Base-by-base conservation (phyloP, 2,888 invertebrate genomes). In the Acrobasis repandana region DNA sequence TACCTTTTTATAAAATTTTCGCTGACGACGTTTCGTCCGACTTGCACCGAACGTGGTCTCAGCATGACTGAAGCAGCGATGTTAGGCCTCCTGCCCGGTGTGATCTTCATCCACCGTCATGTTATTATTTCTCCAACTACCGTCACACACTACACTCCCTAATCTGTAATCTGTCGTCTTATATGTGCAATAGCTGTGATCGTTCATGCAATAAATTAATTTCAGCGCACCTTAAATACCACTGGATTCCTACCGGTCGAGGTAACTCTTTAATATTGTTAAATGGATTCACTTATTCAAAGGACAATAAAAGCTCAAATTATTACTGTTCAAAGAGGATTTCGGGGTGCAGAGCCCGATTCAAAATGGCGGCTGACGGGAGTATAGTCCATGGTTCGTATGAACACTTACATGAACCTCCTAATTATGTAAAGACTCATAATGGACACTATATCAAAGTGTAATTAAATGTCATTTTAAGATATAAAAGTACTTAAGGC, bases 221-320 rank as follows among this genome's bases (percentile, higher is more conserved):
- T 50, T 59, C 43, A 59, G 50, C 16, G 20, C 11, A 36, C 18
- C 58, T 36, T 16, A 18, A 38, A 6, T 58, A 58, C 14, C 36
- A 49, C 0, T 51, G n/a, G 10, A 68, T 74, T 20, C 63, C 68
- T 59, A 73, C 75, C 1, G 60, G 65, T 10, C 67, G 72, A 11
- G 79, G 80, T 8, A 75, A 71, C 36, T 68, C 66, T 8, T 63
- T 83, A 33, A 46, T 76, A 3, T 67, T 75, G 71, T 64, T 73
- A 16, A 69, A 73, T 15, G 68, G 75, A 1, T 75, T 67, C 43
- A 75, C 74, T 4, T 76, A 66, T 28, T 76, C 80, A 0, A 77
- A 75, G 58, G 77, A 79, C 52, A 77, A 74, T 54, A 70, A 71
- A 47, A 75, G 80, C 2, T 75, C 70, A 36, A 74, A 73, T 1